Conservation (phyloP, 2,888 invertebrate genomes). For the Orchesellides sinensis region DNA sequence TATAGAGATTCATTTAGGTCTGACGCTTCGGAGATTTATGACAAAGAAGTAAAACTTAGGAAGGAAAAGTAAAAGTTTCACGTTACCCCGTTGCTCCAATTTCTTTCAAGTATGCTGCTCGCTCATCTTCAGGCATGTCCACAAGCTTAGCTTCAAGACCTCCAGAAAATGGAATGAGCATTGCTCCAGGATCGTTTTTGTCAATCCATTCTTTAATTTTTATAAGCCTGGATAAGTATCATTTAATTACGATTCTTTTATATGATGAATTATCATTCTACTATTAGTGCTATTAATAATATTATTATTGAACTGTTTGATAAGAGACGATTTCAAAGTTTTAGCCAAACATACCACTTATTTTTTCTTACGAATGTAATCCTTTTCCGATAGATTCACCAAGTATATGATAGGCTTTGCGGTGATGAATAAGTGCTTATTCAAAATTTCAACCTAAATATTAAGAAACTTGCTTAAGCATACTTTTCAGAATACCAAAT, state of each 20-base stretch:
- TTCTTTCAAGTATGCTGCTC: slow-evolving; percentile 89
- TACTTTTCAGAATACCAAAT: too few relatives aligned
- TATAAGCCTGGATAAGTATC: slow-evolving; percentile 85
- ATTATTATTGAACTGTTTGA: too few relatives aligned
- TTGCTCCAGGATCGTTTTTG: slow-evolving; percentile 95
- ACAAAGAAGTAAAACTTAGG: too few relatives aligned
- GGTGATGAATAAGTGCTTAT: slow-evolving; percentile 97
- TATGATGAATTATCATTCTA: too few relatives aligned
- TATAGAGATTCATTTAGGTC: too few relatives aligned
- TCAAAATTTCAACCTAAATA: slow-evolving; percentile 94
- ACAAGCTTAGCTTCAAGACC: slow-evolving; percentile 90
- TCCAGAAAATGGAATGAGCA: slow-evolving; percentile 97
- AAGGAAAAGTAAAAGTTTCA: slow-evolving; percentile 22
- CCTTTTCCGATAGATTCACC: slow-evolving; percentile 97
- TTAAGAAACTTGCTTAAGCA: too few relatives aligned
- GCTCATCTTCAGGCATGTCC: slow-evolving; percentile 89
- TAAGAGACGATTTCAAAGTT: neutral
- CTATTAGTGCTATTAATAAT: too few relatives aligned
- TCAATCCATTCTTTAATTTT: slow-evolving; percentile 99
- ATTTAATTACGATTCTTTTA: too few relatives aligned
- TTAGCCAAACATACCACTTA: slow-evolving; percentile 91
- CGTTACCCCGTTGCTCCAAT: slow-evolving; percentile 86
- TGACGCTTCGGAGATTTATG: too few relatives aligned
- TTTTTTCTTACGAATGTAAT: slow-evolving; percentile 99
- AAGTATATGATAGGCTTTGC: slow-evolving; percentile 98